Base-by-base conservation (phyloP, 1,140 invertebrate species). In the Meloidogyne chitwoodi region DNA sequence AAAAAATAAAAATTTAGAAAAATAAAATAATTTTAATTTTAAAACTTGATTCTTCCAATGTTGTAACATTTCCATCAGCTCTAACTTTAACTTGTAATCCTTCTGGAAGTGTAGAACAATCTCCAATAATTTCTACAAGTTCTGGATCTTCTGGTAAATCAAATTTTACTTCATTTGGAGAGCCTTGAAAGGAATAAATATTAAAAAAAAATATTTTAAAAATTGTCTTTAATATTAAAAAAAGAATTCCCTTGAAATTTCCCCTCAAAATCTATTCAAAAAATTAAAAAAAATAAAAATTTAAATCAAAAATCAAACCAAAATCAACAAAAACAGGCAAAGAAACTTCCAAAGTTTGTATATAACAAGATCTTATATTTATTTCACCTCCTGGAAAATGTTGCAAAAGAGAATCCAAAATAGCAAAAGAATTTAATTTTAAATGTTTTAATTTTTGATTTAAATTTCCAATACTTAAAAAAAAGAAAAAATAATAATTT, bases 261-360 rank as follows among this genome's bases (percentile, higher is more conserved):
- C n/a, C n/a, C n/a, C n/a, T n/a, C n/a, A 48, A 75, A 72, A 0
- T 77, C 19, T n/a, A 68, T 41, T 34, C 16, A 70, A 70, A 34
- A 38, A 71, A 26, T n/a, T 22, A 29, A 44, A n/a, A 44, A 63
- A 71, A 38, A n/a, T 8, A 22, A n/a, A 22, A 38, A 6, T 38
- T 38, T 27, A 56, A 11, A 4, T 3, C 0, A 16, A 70, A 27
- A 34, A 38, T 38, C 31, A 10, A 29, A 80, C 80, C 80, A 70
- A 82, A 82, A 63, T 82, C 81, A n/a, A 81, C 81, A 61, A 74
- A 82, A 61, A 82, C 29, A 19, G 81, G 81, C 19, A 82, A 41
- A 26, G 74, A 64, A 56, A 73, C 24, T 31, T 68, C 64, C 24
- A 48, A 31, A 12, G 72, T 29, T 56, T 64, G 62, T 10, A 82